Conservation (phyloP, 2,113 vertebrate genomes). For the Aphyosemion australe region DNA sequence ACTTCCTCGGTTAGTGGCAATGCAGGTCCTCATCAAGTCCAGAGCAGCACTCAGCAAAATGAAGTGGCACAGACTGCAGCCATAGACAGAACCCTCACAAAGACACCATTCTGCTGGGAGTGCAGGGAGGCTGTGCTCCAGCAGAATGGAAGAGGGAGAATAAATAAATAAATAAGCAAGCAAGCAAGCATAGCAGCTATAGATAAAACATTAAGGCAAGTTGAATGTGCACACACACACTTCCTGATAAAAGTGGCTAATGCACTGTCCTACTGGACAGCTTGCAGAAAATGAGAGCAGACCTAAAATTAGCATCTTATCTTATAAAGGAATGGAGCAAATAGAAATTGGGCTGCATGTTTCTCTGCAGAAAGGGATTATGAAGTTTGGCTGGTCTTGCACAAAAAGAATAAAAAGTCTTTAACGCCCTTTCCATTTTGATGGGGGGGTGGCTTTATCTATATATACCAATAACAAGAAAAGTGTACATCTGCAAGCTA, state of each 20-base stretch:
- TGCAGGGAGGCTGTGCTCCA: slow-evolving; percentile 20
- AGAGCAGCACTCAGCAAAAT: slow-evolving; percentile 53
- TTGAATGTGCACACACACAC: slow-evolving; percentile 1
- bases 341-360: slow-evolving; percentile 32
- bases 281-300: slow-evolving; percentile 38
- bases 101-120: slow-evolving; percentile 57
- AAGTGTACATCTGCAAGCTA: slow-evolving; percentile 19
- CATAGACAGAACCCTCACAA: slow-evolving; percentile 46
- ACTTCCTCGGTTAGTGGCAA: slow-evolving; percentile 29
- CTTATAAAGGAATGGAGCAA: slow-evolving; percentile 29
- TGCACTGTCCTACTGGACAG: slow-evolving; percentile 16
- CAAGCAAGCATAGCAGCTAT: slow-evolving; percentile 8
- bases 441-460: slow-evolving; percentile 36
- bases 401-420: neutral
- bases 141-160: slow-evolving; percentile 16
- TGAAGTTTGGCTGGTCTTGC: neutral
- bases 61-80: slow-evolving; percentile 45
- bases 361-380: neutral
- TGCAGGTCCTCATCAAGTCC: slow-evolving; percentile 36
- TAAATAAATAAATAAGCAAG: slow-evolving; percentile 11
- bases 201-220: slow-evolving; percentile 1
- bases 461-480: slow-evolving; percentile 9
- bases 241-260: slow-evolving; percentile 30
- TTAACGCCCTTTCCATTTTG: slow-evolving; percentile 1
- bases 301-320: slow-evolving; percentile 62